Evolutionary conservation across 2,113 vertebrate species (phyloP), one percentile per base, ranked within the genome.

Genomic region (Bostrychus sinensis): DNA sequence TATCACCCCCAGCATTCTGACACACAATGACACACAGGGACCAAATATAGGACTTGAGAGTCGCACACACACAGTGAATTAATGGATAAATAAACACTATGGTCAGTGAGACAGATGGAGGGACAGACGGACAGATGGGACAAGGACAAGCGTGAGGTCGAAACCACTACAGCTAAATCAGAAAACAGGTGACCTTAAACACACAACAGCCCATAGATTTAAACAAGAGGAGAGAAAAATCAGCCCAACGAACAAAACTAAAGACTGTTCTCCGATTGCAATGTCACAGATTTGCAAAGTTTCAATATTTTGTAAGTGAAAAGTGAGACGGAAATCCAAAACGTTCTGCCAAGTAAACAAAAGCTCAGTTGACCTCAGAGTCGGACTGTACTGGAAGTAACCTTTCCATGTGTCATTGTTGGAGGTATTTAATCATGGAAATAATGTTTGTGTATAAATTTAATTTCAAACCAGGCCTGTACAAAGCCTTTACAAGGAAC

Each of bases 111-210:
- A 79, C 82, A 79, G 80, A 82, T 76, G 70, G 72, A 78, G 73
- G 72, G 77, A 74, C 72, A 62, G 79, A 77, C 28, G 39, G 68
- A 82, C 85, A 86, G 77, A 86, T 83, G 80, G 81, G 74, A 61
- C 36, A 41, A 85, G 81, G 80, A 78, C 73, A 68, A 73, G 83
- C 70, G 78, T 48, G 80, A 83, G 70, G 75, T 81, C 83, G 84
- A 68, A 74, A 61, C 58, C 56, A 56, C 46, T 62, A 81, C 73
- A 36, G 42, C 63, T 74, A 60, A 78, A 60, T 71, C 46, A 68
- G 51, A 4, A 39, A 16, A 67, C 77, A 81, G 72, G 77, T 80
- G 72, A 77, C 30, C 30, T 66, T 45, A 58, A 58, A 36, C 67
- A 57, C 74, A 67, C 76, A 57, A 62, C 11, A 1, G 62, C 58